Evolutionary conservation across 2,113 vertebrate species (phyloP).

Genomic region (Mesocricetus auratus): DNA sequence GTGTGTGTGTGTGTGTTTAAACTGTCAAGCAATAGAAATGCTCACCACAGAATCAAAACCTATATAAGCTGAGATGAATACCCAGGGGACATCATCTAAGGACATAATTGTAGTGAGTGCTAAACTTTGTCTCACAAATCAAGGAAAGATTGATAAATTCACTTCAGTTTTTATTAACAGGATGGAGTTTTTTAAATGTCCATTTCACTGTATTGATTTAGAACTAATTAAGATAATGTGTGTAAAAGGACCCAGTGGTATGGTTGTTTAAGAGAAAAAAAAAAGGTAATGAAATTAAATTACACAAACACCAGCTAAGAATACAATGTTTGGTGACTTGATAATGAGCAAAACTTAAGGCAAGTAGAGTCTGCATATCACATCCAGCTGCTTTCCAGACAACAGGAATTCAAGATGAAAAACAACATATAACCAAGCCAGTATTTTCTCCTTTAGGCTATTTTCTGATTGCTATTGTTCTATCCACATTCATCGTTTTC

Average conservation of each 20-base stretch:
- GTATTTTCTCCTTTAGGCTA: constrained; percentile 53
- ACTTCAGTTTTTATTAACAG: constrained; percentile 35
- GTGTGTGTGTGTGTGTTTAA: background rate
- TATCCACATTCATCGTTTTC: background rate
- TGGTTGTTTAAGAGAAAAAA: background rate
- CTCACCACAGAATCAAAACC: background rate
- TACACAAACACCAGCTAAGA: constrained; percentile 31
- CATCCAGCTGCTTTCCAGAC: constrained; percentile 35
- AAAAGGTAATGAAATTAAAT: constrained; percentile 49
- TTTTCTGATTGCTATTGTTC: constrained; percentile 50
- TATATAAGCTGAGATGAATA: background rate
- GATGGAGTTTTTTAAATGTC: background rate
- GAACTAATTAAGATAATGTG: constrained; percentile 51
- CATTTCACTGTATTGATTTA: constrained; percentile 3
- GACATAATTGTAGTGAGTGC: background rate
- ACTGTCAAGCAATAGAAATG: background rate
- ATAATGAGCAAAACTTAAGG: background rate
- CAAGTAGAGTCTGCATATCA: background rate
- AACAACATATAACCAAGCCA: background rate
- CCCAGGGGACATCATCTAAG: background rate
- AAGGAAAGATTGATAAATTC: constrained; percentile 8
- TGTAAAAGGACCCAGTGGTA: background rate
- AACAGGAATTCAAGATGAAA: constrained; percentile 18
- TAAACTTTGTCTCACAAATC: background rate
- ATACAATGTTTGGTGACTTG: constrained; percentile 10